Base-by-base conservation (phyloP, 2,888 invertebrate species). In the Pristionchus fissidentatus region DNA sequence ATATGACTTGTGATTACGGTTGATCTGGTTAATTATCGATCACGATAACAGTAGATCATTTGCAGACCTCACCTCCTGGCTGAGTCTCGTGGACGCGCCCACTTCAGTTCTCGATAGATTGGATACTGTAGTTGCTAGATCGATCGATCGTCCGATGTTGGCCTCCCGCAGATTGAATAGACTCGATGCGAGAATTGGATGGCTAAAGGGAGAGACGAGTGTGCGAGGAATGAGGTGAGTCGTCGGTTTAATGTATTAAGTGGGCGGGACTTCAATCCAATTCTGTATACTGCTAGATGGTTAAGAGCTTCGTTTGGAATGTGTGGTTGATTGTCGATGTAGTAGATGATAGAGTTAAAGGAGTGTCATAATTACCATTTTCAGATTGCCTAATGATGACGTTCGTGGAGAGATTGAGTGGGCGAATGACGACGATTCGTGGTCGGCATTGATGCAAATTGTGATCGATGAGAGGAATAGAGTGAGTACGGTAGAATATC, bases 61-160 rank as follows among this genome's bases (percentile, higher is more conserved):
- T 87, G 19, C 85, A 88, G 88, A 87, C 73, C 77, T 87, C 55
- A 29, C 85, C 10, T 15, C 84, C 0, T 88, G 88, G 88, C 87
- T 88, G 66, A 22, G 73, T 35, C 83, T 87, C 3, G 84, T 84
- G 19, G 87, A 86, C 13, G 81, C 87, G 4, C 87, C 87, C 0
- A 66, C 79, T 1, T 29, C 78, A 35, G 82, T 88, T 15, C 85
- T 88, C 1, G 84, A 85, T 32, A 55, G 79, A 38, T 32, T 79
- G 55, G 79, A 79, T 77, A 49, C 75, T n/a, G 70, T 70, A 70
- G 70, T 15, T 26, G 26, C 70, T 26, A 38, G 38, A 70, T 70
- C 70, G 70, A 70, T 70, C 8, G 70, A 19, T 0, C 38, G 43
- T 22, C 41, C 22, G 26, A 26, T 70, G n/a, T 7, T 70, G 70